phyloP scores from a whole-genome alignment of 2,888 invertebrate genomes.

The Drosophila cracens region DNA sequence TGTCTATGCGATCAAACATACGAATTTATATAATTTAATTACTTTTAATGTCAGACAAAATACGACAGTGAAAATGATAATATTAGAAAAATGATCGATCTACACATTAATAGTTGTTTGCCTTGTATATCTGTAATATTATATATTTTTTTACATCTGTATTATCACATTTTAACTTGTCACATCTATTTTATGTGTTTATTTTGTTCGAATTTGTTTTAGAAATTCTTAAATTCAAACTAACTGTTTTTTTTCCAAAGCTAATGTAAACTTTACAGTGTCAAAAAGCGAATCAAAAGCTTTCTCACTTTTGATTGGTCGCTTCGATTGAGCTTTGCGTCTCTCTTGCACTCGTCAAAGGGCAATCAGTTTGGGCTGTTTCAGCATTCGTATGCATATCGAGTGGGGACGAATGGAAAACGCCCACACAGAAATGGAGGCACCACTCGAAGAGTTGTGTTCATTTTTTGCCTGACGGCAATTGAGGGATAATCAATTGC shows the following conservation, averaged over 20 bases:
- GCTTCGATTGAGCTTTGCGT: background rate
- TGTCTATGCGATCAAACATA: background rate
- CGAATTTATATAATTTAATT: background rate
- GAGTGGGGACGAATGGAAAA: slow-evolving; percentile 24
- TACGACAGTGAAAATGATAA: background rate
- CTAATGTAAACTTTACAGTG: background rate
- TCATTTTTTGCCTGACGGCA: slow-evolving; percentile 23
- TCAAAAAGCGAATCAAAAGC: slow-evolving; percentile 4
- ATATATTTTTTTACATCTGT: background rate
- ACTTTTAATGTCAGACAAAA: background rate
- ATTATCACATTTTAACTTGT: background rate
- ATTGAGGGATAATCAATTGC: slow-evolving; percentile 71
- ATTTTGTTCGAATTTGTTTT: background rate
- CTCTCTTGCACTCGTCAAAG: slow-evolving; percentile 15
- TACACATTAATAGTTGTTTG: background rate
- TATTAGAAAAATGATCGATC: background rate
- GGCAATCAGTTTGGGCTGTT: background rate
- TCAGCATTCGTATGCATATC: slow-evolving; percentile 15
- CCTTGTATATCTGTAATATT: background rate
- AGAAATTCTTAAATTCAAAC: background rate
- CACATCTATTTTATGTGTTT: background rate
- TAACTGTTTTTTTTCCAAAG: too few species aligned
- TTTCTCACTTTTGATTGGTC: slow-evolving; percentile 39
- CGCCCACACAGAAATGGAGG: slow-evolving; percentile 65
- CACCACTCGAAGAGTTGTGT: background rate